Percentiles rank a stretch among this genome's conserved stretches.
Conservation (phyloP, 2,113 vertebrate genomes). For the Scomber scombrus region DNA sequence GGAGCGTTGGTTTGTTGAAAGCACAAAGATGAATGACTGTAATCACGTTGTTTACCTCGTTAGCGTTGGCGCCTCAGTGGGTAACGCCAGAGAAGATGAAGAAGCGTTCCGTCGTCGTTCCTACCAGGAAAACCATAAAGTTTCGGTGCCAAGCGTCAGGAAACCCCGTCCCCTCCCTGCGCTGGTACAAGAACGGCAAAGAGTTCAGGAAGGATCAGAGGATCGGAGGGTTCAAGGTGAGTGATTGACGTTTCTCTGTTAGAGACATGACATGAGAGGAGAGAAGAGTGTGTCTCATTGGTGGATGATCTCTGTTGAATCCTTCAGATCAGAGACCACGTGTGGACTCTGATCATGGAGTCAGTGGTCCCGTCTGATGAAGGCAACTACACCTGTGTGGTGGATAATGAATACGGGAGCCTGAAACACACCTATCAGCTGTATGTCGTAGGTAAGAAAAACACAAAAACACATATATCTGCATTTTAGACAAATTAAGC, state of each 20-base stretch:
- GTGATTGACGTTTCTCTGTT: not conserved
- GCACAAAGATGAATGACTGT: not conserved
- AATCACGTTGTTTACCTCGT: not conserved
- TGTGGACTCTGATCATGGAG: constrained; percentile 96
- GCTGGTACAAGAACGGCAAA: constrained; percentile 93
- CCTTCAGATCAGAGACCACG: constrained; percentile 89
- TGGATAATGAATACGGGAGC: constrained; percentile 91
- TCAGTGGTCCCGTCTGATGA: constrained; percentile 92
- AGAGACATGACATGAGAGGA: not conserved
- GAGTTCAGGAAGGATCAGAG: constrained; percentile 92
- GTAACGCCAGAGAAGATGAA: constrained; percentile 93
- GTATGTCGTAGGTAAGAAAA: constrained; percentile 90
- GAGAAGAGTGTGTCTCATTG: too few relatives aligned
- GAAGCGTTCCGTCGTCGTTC: constrained; percentile 91
- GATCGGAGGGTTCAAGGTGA: constrained; percentile 93
- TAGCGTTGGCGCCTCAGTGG: constrained; percentile 90
- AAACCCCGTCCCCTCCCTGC: constrained; percentile 88
- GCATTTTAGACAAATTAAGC: too few relatives aligned
- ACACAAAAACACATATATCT: too few relatives aligned
- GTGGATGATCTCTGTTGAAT: not conserved
- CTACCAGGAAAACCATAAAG: constrained; percentile 89
- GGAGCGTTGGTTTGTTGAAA: not conserved
- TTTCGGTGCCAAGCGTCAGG: constrained; percentile 92
- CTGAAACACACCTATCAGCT: constrained; percentile 94
- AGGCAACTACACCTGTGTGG: constrained; percentile 96